Conservation (phyloP, 2,113 vertebrate species). For the Synchiropus splendidus region DNA sequence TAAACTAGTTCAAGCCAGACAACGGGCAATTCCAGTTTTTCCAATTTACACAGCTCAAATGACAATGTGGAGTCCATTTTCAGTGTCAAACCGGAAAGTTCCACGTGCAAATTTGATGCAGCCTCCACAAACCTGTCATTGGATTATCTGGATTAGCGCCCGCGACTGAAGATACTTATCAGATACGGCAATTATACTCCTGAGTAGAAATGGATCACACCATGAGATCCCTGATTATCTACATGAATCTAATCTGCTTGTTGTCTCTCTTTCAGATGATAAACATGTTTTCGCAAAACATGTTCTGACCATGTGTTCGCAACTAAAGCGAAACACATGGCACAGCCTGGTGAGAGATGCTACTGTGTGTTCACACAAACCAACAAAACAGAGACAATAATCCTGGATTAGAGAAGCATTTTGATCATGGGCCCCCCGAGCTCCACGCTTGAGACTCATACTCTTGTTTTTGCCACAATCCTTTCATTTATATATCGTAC, state of each 20-base stretch:
- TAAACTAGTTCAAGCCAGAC: too few relatives aligned
- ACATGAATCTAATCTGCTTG: constrained; percentile 32
- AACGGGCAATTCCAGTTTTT: too few relatives aligned
- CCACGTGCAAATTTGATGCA: too few relatives aligned
- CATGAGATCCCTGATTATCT: too few relatives aligned
- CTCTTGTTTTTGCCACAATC: constrained; percentile 33
- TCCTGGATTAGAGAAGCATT: constrained; percentile 58
- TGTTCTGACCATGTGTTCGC: constrained; percentile 10
- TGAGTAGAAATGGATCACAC: too few relatives aligned
- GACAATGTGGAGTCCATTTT: too few relatives aligned
- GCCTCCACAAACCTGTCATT: too few relatives aligned
- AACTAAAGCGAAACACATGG: constrained; percentile 37
- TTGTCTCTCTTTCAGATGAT: constrained; percentile 15
- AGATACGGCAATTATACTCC: too few relatives aligned
- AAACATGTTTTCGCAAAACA: constrained; percentile 42
- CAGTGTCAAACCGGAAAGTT: too few relatives aligned
- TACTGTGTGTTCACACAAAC: constrained; percentile 3
- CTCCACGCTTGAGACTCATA: constrained; percentile 53
- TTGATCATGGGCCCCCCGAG: constrained; percentile 39
- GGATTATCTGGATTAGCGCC: too few relatives aligned
- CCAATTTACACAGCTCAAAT: too few relatives aligned
- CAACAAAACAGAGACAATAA: constrained; percentile 51
- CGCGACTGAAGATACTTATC: neutral
- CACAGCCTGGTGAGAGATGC: constrained; percentile 26
- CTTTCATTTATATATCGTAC: constrained; percentile 49